These are phyloP conservation scores for Tauraco hartlaubi DNA, from an alignment of 2,797 vertebrate species.

Conservation along the genomic window DNA sequence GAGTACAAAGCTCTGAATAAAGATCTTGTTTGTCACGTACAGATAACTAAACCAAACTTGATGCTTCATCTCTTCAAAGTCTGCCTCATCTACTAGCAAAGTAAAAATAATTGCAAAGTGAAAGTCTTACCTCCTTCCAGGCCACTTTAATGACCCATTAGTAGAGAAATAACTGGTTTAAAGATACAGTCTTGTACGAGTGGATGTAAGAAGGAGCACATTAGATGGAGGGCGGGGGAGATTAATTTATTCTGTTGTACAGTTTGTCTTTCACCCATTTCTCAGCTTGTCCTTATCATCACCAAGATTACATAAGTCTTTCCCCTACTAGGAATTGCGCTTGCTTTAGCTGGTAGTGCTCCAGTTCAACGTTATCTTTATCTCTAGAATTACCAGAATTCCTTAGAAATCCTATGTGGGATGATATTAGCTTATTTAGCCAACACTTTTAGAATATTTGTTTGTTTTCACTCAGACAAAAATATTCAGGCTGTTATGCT, in stretches of 20 bases:
- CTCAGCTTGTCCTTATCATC: neutral
- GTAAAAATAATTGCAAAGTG: neutral
- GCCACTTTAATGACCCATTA: neutral
- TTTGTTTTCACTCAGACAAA: neutral
- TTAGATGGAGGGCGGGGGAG: rapidly evolving
- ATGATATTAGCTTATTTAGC: neutral
- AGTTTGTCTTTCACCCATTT: neutral
- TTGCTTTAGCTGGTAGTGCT: conserved; percentile 5
- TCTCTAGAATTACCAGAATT: conserved; percentile 26
- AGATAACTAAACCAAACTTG: neutral
- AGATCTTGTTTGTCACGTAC: neutral
- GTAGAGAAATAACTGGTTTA: neutral
- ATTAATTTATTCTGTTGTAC: neutral
- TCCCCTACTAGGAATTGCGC: neutral
- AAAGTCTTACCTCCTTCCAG: neutral
- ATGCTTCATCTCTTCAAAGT: neutral
- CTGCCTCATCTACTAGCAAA: neutral
- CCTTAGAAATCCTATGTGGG: conserved; percentile 1
- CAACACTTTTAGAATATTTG: neutral
- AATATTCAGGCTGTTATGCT: neutral
- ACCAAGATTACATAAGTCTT: neutral
- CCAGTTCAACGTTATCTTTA: conserved; percentile 16
- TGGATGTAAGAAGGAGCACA: neutral
- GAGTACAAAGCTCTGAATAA: neutral
- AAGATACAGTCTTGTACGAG: neutral